Evolutionary conservation across 2,888 invertebrate genomes (phyloP), one percentile per base, ranked within the genome.

Genomic region (Cordylochernes scorpioides): DNA sequence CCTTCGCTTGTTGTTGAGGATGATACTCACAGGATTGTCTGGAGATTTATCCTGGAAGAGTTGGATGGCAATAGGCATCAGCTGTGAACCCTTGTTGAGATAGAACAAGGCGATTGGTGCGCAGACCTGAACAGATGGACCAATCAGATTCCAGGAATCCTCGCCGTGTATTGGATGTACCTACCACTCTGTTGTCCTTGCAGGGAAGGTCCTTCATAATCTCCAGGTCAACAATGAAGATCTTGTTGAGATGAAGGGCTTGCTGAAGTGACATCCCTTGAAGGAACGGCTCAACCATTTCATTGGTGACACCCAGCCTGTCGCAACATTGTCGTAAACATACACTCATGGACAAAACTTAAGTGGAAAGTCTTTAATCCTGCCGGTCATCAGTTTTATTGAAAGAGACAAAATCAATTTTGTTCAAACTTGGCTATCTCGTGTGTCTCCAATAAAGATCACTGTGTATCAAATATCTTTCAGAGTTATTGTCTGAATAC

Each of bases 51-150:
- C 34, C 40, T 56, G 57, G 33, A 47, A 49, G 17, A 58, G 45
- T 37, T 58, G 57, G 18, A 58, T 58, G 5, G 57, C 57, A 5
- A 58, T 41, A 0, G 58, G 58, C 29, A 51, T 39, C 27, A 58
- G 40, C 19, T 48, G 42, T 17, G 42, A 31, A 4, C 48, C 41
- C 19, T 44, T 46, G 34, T 53, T 49, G n/a, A 53, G 40, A 37
- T 47, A 54, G 42, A 58, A 56, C 28, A 58, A 42, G 2, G 50
- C 56, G 14, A 57, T 44, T 3, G 58, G 57, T 14, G 47, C 40
- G 32, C 50, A 49, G 9, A 53, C 25, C 51, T 51, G 35, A 9
- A 36, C 35, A 27, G 21, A 18, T 31, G 28, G 17, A 17, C 9
- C 10, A 35, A 14, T 4, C 10, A 28, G n/a, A 28, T 10, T n/a